Evolutionary conservation across 2,888 invertebrate genomes (phyloP).

Genomic region (Lingula anatina): DNA sequence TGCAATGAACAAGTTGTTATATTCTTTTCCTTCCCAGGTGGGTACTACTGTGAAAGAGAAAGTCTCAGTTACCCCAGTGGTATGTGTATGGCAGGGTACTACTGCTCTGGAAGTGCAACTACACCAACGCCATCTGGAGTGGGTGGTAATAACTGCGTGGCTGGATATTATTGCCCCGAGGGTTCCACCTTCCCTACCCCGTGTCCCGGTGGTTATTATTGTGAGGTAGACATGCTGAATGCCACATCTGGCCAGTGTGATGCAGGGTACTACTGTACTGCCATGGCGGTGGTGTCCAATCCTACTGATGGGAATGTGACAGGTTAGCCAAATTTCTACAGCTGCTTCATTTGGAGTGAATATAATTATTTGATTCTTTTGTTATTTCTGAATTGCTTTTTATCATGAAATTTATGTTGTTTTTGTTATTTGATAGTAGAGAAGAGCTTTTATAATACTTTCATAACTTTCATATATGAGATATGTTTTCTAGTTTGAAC

Average conservation of each 20-base stretch:
- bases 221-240: conserved; percentile 29
- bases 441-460: no score
- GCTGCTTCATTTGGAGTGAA: no score
- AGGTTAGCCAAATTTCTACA: conserved; percentile 28
- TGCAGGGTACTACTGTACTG: conserved; percentile 37
- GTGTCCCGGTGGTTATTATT: conserved; percentile 37
- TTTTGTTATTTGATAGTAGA: no score
- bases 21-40: conserved; percentile 22
- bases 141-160: conserved; percentile 27
- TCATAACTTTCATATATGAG: no score
- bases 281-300: conserved; percentile 26
- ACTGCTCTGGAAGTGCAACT: conserved; percentile 93
- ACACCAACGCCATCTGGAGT: conserved; percentile 58
- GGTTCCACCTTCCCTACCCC: conserved; percentile 28
- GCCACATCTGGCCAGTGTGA: conserved; percentile 34
- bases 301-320: conserved; percentile 39
- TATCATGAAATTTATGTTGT: no score
- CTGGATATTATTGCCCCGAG: conserved; percentile 38
- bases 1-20: no score
- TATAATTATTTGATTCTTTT: no score
- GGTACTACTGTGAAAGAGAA: conserved; percentile 32
- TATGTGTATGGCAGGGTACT: conserved; percentile 37
- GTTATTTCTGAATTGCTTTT: no score
- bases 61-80: conserved; percentile 32
- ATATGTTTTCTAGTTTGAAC: no score